These are phyloP conservation scores for Merops nubicus DNA, from an alignment of 2,113 vertebrate genomes.

Conservation along the genomic window DNA sequence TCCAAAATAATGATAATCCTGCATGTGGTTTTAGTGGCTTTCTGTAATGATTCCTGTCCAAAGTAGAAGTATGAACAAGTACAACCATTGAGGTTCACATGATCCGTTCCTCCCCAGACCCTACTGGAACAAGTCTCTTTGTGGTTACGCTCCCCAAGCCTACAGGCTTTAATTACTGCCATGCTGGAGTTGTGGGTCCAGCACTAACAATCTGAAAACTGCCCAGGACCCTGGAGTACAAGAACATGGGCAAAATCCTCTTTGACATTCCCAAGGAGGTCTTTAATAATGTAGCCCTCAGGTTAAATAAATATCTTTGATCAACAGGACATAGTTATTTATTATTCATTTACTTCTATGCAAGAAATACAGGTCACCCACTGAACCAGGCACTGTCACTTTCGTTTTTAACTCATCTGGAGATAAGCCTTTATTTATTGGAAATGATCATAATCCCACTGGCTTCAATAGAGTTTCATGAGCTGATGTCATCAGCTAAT, in stretches of 20 bases:
- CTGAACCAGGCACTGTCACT: constrained; percentile 38
- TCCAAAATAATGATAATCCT: not conserved
- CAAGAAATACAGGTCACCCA: constrained; percentile 34
- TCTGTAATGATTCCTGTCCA: not conserved
- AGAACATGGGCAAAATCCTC: constrained; percentile 23
- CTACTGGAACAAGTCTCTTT: not conserved
- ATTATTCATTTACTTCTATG: constrained; percentile 56
- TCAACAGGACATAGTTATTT: constrained; percentile 43
- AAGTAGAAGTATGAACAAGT: not conserved
- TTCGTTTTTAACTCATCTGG: not conserved
- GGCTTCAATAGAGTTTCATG: constrained; percentile 13
- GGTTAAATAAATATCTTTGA: constrained; percentile 63
- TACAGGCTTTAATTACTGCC: not conserved
- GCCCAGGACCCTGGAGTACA: not conserved
- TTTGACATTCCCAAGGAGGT: constrained; percentile 29
- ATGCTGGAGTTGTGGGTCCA: not conserved
- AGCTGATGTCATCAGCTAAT: constrained; percentile 45
- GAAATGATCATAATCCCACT: constrained; percentile 52
- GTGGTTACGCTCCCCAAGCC: not conserved
- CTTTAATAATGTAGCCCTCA: constrained; percentile 43
- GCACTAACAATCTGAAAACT: not conserved
- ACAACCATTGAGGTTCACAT: not conserved
- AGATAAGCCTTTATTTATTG: constrained; percentile 44
- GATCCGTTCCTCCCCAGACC: not conserved
- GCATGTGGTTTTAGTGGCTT: not conserved